phyloP scores from a whole-genome alignment of 2,888 invertebrate genomes.

The Plemyria rubiginata region DNA sequence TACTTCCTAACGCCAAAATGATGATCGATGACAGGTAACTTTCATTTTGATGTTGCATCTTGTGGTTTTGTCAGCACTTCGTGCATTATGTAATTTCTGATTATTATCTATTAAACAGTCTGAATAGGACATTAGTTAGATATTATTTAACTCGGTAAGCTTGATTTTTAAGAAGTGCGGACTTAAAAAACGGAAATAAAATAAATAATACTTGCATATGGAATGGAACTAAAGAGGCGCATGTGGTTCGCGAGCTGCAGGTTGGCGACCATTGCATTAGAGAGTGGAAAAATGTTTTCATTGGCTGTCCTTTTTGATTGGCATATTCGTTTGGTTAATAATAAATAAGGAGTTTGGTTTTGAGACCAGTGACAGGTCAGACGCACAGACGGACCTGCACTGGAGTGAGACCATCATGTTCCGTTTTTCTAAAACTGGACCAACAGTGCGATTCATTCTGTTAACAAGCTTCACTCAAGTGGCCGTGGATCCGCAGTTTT shows the following conservation, averaged over 20 bases:
- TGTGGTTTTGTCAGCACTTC: conserved; percentile 47
- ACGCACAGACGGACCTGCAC: background rate
- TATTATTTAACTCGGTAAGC: conserved; percentile 24
- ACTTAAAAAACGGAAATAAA: no score
- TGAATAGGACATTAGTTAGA: conserved; percentile 32
- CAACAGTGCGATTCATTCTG: no score
- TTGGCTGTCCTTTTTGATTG: no score
- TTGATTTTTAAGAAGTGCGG: background rate
- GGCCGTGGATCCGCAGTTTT: no score
- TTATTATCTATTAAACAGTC: conserved; percentile 31
- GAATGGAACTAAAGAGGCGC: no score
- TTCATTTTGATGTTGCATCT: conserved; percentile 49
- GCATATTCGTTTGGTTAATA: no score
- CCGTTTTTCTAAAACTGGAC: background rate
- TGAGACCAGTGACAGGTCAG: background rate
- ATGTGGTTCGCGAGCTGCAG: no score
- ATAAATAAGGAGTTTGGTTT: background rate
- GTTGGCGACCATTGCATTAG: no score
- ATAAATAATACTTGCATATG: no score
- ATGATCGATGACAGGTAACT: conserved; percentile 52
- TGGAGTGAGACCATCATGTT: background rate
- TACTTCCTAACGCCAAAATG: conserved; percentile 48
- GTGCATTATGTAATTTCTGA: conserved; percentile 42
- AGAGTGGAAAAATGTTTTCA: no score
- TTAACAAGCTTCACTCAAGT: no score